Percentiles rank a stretch among this genome's conserved stretches.
phyloP scores from a whole-genome alignment of 1,140 invertebrate species.

The Eciton burchellii region DNA sequence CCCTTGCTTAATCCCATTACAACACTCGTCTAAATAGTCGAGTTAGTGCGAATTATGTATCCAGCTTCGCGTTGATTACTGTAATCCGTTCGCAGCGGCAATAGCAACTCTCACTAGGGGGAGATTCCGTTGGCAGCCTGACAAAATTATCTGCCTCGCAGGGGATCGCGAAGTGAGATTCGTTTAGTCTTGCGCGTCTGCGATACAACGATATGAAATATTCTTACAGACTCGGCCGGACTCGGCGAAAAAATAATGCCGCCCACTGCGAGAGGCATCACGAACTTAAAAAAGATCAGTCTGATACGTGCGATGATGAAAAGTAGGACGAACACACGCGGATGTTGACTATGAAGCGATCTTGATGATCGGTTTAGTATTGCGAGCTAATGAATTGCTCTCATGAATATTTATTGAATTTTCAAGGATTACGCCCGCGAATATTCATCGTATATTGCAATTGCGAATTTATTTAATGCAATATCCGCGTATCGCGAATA shows the following conservation, averaged over 20 bases:
- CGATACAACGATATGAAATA: conserved; percentile 33
- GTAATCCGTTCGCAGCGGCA: conserved; percentile 48
- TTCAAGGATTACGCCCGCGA: neutral
- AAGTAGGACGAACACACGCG: too few species aligned
- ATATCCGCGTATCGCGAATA: neutral
- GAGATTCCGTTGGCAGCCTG: conserved; percentile 12
- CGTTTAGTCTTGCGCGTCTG: conserved; percentile 38
- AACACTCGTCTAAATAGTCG: conserved; percentile 58
- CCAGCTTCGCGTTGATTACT: conserved; percentile 58
- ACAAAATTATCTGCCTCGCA: conserved; percentile 24
- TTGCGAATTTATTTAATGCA: neutral
- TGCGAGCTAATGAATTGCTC: neutral
- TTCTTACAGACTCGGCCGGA: conserved; percentile 18
- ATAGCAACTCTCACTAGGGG: neutral
- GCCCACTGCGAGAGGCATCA: too few species aligned
- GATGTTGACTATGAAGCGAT: neutral
- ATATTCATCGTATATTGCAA: neutral
- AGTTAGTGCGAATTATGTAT: conserved; percentile 62
- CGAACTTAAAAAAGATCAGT: too few species aligned
- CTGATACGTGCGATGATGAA: too few species aligned
- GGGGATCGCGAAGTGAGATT: conserved; percentile 47
- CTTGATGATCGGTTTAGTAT: neutral
- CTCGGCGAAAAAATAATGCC: too few species aligned
- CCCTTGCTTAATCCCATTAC: conserved; percentile 46
- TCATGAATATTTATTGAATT: conserved; percentile 1